Evolutionary conservation across 2,797 vertebrate species (phyloP).

Genomic region (Pygocentrus nattereri): DNA sequence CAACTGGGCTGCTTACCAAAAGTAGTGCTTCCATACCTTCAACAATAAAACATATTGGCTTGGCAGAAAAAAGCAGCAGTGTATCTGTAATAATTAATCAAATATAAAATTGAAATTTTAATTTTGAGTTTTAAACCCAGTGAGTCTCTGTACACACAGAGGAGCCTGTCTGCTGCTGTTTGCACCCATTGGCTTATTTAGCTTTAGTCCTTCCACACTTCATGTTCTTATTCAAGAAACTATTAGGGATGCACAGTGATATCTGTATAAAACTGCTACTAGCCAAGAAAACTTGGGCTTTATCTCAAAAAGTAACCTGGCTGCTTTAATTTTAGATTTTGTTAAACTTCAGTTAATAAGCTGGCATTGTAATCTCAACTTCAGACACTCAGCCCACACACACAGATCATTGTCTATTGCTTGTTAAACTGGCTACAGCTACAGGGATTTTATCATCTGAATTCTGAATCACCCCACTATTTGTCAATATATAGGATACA

Average conservation of each 20-base stretch:
- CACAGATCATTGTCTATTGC: too few relatives aligned
- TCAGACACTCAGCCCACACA: too few relatives aligned
- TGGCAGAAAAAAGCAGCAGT: conserved; percentile 8
- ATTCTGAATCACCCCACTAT: too few relatives aligned
- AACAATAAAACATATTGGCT: background rate
- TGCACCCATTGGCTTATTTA: conserved; percentile 33
- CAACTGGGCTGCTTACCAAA: conserved; percentile 13
- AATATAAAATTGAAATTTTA: conserved; percentile 32
- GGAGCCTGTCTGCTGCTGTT: background rate
- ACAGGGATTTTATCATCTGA: too few relatives aligned
- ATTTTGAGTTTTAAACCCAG: background rate
- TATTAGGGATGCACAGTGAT: background rate
- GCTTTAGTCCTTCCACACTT: background rate
- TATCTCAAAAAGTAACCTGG: too few relatives aligned
- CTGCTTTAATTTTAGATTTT: background rate
- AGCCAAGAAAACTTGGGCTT: background rate
- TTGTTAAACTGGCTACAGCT: too few relatives aligned
- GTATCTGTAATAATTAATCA: conserved; percentile 17
- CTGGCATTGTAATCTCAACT: too few relatives aligned
- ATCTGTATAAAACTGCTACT: background rate
- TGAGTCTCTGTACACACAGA: background rate
- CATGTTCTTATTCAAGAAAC: conserved; percentile 21
- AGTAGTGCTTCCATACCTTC: background rate
- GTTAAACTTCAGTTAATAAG: too few relatives aligned
- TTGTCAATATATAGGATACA: too few relatives aligned